Evolutionary conservation across 1,140 invertebrate species (phyloP).

Genomic region (Pomphorhynchus laevis): DNA sequence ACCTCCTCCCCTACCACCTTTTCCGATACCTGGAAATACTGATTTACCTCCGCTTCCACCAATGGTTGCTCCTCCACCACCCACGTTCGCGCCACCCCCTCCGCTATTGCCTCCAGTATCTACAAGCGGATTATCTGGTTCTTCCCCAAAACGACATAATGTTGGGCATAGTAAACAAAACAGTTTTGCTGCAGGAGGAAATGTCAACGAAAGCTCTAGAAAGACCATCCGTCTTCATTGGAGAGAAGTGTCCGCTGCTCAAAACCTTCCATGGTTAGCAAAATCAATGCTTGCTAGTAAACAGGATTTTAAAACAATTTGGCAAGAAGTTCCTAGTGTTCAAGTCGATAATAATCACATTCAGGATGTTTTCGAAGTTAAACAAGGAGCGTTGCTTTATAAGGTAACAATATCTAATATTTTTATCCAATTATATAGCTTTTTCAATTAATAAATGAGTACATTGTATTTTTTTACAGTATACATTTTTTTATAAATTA

Average conservation of each 20-base stretch:
- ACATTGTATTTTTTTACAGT: no score
- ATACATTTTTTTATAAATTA: no score
- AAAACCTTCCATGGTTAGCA: background rate
- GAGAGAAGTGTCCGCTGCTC: conserved; percentile 33
- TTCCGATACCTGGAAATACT: background rate
- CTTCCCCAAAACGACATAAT: conserved; percentile 16
- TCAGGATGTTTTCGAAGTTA: background rate
- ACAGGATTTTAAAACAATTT: no score
- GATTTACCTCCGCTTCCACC: conserved; percentile 9
- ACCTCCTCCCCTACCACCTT: conserved; percentile 10
- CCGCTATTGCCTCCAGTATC: conserved; percentile 12
- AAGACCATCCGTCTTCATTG: conserved; percentile 98
- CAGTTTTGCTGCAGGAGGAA: background rate
- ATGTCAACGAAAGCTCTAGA: background rate
- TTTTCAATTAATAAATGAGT: no score
- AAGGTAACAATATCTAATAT: no score
- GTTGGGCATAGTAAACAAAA: conserved; percentile 2
- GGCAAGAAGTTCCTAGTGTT: conserved; percentile 9
- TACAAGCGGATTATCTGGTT: conserved; percentile 18
- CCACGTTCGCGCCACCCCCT: conserved; percentile 13
- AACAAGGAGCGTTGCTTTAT: background rate
- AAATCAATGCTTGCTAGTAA: no score
- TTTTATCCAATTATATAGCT: no score
- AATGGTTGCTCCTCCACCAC: conserved; percentile 17
- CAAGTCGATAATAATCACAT: background rate